These are phyloP conservation scores for Ciconia maguari DNA, from an alignment of 2,113 vertebrate genomes.

Conservation along the genomic window DNA sequence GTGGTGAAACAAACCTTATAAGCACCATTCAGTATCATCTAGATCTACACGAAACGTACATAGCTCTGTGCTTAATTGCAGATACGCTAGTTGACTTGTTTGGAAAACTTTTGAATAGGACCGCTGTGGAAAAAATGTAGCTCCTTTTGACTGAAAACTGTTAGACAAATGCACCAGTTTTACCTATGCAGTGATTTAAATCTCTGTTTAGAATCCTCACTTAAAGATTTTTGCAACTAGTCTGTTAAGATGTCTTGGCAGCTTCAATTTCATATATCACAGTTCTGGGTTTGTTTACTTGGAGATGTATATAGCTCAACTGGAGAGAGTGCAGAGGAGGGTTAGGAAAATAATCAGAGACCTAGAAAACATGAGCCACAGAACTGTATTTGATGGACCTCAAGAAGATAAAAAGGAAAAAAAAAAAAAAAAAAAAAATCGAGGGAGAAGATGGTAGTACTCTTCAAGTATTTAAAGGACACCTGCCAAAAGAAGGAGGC, in stretches of 20 bases:
- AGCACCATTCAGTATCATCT: not conserved
- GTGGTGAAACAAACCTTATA: not conserved
- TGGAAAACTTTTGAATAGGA: not conserved
- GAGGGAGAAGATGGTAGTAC: not conserved
- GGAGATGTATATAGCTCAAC: not conserved
- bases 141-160: not conserved
- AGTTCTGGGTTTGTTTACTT: not conserved
- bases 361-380: not conserved
- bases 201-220: not conserved
- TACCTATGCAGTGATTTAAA: not conserved
- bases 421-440: not conserved
- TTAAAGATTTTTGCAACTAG: not conserved
- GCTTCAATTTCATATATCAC: not conserved
- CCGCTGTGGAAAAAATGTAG: accelerated
- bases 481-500: not conserved
- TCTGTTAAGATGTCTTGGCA: not conserved
- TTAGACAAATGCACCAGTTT: not conserved
- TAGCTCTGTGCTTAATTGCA: not conserved
- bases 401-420: not conserved
- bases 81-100: not conserved
- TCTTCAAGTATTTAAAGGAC: not conserved
- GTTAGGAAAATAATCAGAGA: not conserved
- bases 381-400: not conserved
- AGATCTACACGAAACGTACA: not conserved
- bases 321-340: not conserved